Base-by-base conservation (phyloP, 2,113 vertebrate species). In the Acanthisitta chloris region DNA sequence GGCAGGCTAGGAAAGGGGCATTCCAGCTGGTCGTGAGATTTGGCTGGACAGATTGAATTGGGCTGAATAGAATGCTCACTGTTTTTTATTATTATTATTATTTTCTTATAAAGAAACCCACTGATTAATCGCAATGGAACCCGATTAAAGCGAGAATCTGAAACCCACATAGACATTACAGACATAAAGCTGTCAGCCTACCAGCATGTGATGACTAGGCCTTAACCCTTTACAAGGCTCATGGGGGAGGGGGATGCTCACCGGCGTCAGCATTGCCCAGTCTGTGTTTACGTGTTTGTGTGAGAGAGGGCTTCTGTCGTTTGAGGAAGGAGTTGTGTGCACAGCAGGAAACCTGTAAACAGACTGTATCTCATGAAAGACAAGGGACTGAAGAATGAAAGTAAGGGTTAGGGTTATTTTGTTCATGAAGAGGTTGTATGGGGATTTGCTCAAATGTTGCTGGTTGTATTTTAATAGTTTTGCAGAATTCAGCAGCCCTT, bases 1-100 rank as follows among this genome's bases (percentile, higher is more conserved):
- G 97, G 98, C 97, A 98, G 59, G 76, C 96, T 95, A 97, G 98
- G 97, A 96, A 98, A 97, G 97, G 98, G 97, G 97, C 94, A 97
- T 96, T 96, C 96, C 96, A 97, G 97, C 98, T 96, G 94, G 98
- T 97, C 98, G 98, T 98, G 98, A 98, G 97, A 98, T 97, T 98
- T 98, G 98, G 97, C 97, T 90, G 94, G 97, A 92, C 95, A 97
- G 96, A 98, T 97, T 97, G 97, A 97, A 97, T 66, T 84, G 96
- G 88, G 73, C 90, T 98, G 97, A 97, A 96, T 97, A 96, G 97
- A 95, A 81, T 82, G 89, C 93, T 96, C 0, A 21, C 84, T 1
- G 78, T 23, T 94, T 96, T 90, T 96, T 97, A 94, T 96, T 96
- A 90, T 94, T 92, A 92, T 95, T 90, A 29, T 93, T 96, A 21